phyloP scores from a whole-genome alignment of 2,113 vertebrate species.

The Cinclus mexicanus region DNA sequence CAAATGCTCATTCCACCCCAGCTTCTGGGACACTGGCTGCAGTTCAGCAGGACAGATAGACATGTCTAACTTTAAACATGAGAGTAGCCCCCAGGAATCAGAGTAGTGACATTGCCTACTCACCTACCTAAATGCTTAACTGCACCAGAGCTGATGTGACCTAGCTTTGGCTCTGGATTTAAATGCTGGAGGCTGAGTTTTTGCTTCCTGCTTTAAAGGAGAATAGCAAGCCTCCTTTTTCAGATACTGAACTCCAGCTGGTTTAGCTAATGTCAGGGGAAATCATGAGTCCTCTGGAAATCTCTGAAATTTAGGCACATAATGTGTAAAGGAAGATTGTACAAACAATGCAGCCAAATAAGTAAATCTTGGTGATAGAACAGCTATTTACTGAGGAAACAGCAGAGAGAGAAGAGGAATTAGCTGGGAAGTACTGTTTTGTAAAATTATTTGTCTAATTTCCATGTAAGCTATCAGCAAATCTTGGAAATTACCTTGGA shows the following conservation, averaged over 20 bases:
- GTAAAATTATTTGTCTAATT: conserved; percentile 39
- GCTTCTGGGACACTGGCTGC: background rate
- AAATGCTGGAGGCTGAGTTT: background rate
- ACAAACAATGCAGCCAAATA: conserved; percentile 7
- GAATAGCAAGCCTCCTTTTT: background rate
- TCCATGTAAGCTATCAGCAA: background rate
- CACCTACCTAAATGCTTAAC: background rate
- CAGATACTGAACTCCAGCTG: background rate
- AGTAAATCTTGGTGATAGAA: background rate
- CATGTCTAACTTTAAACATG: background rate
- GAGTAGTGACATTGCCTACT: background rate
- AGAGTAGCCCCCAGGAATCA: background rate
- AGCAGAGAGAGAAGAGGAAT: background rate
- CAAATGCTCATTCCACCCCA: background rate
- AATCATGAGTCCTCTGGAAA: conserved; percentile 22
- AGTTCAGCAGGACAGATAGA: background rate
- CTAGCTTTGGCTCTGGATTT: background rate
- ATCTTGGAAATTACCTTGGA: conserved; percentile 36
- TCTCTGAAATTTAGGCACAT: conserved; percentile 1
- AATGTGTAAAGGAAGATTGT: background rate
- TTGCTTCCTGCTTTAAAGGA: background rate
- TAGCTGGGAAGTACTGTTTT: background rate
- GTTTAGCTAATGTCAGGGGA: conserved; percentile 10
- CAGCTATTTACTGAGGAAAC: background rate
- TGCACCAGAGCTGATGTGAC: background rate